phyloP scores from a whole-genome alignment of 2,113 vertebrate species.

The Siphamia tubifer region DNA sequence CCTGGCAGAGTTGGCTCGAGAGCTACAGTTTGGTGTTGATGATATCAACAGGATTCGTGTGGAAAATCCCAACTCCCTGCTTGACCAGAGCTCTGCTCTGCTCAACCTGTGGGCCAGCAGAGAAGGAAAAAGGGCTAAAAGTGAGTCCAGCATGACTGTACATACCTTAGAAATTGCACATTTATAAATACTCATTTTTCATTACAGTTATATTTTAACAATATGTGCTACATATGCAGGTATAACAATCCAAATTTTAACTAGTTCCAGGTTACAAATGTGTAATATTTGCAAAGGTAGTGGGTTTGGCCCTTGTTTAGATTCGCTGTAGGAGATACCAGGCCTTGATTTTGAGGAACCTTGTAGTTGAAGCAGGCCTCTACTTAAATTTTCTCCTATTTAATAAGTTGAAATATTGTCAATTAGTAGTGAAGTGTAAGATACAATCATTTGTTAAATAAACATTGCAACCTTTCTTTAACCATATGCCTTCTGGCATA shows the following conservation, averaged over 20 bases:
- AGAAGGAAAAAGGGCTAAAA: conserved; percentile 87
- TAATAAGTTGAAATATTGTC: too few species aligned
- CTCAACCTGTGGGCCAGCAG: conserved; percentile 91
- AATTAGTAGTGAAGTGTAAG: too few species aligned
- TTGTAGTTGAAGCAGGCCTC: too few species aligned
- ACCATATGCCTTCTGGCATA: too few species aligned
- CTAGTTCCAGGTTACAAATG: too few species aligned
- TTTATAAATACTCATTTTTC: neutral
- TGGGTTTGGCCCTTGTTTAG: too few species aligned
- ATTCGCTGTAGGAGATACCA: too few species aligned
- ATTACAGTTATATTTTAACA: neutral
- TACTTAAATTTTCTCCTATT: too few species aligned
- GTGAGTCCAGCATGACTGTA: conserved; percentile 76
- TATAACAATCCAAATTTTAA: neutral
- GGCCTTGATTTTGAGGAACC: too few species aligned
- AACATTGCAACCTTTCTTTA: too few species aligned
- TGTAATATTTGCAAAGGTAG: too few species aligned
- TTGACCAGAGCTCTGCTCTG: conserved; percentile 92
- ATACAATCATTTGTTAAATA: too few species aligned
- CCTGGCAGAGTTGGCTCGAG: conserved; percentile 88
- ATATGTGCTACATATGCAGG: neutral
- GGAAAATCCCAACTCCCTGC: conserved; percentile 94
- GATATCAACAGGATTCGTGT: conserved; percentile 97
- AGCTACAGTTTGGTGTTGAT: conserved; percentile 92
- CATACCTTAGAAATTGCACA: neutral